Base-by-base conservation (phyloP, 1,140 invertebrate genomes). In the Venturia canescens region DNA sequence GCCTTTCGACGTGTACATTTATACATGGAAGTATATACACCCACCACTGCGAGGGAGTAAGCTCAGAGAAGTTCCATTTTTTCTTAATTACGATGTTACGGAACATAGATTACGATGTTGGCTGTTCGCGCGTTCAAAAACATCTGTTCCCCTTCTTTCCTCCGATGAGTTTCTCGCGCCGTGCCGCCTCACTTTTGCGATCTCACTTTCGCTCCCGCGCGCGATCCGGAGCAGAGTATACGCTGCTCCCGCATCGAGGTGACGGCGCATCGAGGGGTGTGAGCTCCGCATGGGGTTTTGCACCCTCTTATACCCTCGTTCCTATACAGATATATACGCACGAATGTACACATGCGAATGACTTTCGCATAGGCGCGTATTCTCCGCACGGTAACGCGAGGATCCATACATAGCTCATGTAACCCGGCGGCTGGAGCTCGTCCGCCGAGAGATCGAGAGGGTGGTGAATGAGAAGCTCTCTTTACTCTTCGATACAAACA, bases 61-160 rank as follows among this genome's bases (percentile, higher is more conserved):
- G 70, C 71, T 57, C 74, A 77, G 71, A 78, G 82, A 87, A 85
- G 83, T 86, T 88, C 75, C 85, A 90, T 89, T 90, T 91, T 88
- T 89, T 87, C 87, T 90, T 91, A 91, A 92, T 92, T 92, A 91
- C 86, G 87, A 91, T 91, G 89, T 91, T 90, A 89, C 87, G 88
- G 88, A 89, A 91, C 89, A 90, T 91, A 90, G 90, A 92, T 92
- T 92, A 92, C 87, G 89, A 90, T 90, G 91, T 91, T 88, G 86
- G 87, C 85, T 88, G 34, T 60, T 63, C 60, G 48, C 84, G 86
- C 87, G 88, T 85, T 91, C 91, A 91, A 89, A 91, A 92, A 92
- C 91, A 92, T 92, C 91, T 92, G 91, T 89, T 91, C 86, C 88
- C 89, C 87, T 86, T 81, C 83, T 83, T 85, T 86, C 85, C 85